A percentile compares a stretch with the other conserved stretches of the same genome.
phyloP scores from a whole-genome alignment of 2,113 vertebrate genomes.

The Neodon shergylaensis region DNA sequence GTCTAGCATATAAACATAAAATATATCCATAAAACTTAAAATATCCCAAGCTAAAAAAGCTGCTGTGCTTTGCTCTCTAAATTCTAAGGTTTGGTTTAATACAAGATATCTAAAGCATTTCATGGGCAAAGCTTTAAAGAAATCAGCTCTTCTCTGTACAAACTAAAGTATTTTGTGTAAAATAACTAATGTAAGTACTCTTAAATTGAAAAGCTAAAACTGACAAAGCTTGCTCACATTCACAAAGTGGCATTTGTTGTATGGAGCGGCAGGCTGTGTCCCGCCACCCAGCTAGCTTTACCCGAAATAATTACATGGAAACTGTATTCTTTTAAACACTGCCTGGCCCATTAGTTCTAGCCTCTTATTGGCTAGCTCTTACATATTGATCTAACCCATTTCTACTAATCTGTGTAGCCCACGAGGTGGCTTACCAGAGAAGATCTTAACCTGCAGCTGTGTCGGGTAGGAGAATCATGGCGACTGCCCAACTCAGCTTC shows the following conservation, averaged over 20 bases:
- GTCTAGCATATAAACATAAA: conserved; percentile 40
- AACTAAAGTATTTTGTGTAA: conserved; percentile 22
- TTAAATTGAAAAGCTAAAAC: conserved; percentile 45
- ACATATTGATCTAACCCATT: no score
- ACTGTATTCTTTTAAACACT: no score
- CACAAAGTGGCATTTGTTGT: not conserved
- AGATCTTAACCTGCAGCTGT: no score
- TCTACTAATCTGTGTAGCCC: no score
- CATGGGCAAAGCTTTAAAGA: not conserved
- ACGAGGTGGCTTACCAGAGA: no score
- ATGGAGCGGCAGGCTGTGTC: no score
- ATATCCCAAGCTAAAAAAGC: not conserved
- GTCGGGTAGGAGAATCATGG: no score
- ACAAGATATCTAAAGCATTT: not conserved
- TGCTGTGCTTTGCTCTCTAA: not conserved
- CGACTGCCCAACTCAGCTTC: no score
- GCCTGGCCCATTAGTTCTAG: no score
- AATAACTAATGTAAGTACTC: not conserved
- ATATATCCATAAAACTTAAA: conserved; percentile 35
- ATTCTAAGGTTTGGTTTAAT: not conserved
- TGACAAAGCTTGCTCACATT: not conserved
- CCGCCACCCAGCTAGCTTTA: no score
- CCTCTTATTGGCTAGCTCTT: no score
- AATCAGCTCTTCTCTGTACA: not conserved
- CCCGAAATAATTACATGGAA: no score